A percentile compares a stretch with the other conserved stretches of the same genome.
These are phyloP conservation scores for Papilio polyxenes DNA, from an alignment of 1,140 invertebrate species.

Conservation along the genomic window DNA sequence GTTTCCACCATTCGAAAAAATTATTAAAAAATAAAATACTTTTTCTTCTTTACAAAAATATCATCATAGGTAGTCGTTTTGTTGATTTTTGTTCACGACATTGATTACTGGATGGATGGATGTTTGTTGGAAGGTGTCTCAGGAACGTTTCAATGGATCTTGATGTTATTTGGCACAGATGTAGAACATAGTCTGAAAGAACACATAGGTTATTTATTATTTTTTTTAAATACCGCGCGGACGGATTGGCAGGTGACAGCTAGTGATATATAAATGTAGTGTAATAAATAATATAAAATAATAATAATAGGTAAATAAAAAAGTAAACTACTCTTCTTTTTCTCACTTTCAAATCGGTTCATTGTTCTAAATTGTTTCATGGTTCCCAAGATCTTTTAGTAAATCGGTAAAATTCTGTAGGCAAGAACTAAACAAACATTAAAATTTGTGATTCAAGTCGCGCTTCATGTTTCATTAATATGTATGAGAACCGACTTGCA, in stretches of 20 bases:
- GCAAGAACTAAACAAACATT: slow-evolving; percentile 26
- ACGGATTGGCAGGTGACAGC: too few species aligned
- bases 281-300: too few species aligned
- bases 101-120: too few species aligned
- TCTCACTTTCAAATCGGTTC: background rate
- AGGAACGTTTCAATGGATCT: too few species aligned
- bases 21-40: background rate
- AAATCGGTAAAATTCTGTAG: background rate
- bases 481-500: slow-evolving; percentile 25
- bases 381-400: background rate
- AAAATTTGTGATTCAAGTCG: slow-evolving; percentile 37
- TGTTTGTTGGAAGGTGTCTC: too few species aligned
- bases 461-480: slow-evolving; percentile 30
- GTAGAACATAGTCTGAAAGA: too few species aligned
- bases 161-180: too few species aligned
- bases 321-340: background rate
- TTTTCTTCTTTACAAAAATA: background rate
- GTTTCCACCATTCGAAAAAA: background rate
- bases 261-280: too few species aligned
- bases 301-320: too few species aligned
- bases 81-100: too few species aligned
- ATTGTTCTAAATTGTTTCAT: background rate
- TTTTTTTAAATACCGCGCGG: too few species aligned
- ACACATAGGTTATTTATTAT: too few species aligned
- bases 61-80: background rate